A percentile compares a stretch with the other conserved stretches of the same genome.
These are phyloP conservation scores for Eleutherodactylus coqui DNA, from an alignment of 2,797 vertebrate species.

Conservation along the genomic window DNA sequence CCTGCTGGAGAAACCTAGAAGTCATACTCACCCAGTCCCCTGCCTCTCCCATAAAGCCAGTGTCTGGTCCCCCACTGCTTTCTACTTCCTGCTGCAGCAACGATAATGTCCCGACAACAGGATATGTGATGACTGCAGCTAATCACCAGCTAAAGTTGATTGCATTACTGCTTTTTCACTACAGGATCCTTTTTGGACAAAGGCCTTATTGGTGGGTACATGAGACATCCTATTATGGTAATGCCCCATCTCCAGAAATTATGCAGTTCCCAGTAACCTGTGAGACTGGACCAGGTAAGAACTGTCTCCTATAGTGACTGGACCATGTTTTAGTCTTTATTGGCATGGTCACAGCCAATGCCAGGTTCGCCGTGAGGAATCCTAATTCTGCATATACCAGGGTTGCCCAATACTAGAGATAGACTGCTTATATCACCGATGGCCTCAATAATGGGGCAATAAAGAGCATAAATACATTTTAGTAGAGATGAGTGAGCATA, in stretches of 20 bases:
- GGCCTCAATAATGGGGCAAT: too few species aligned
- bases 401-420: background rate
- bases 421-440: background rate
- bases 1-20: too few species aligned
- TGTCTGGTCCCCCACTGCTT: too few species aligned
- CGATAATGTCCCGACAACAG: too few species aligned
- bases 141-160: too few species aligned
- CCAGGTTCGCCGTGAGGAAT: background rate
- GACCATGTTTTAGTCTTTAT: background rate
- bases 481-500: too few species aligned
- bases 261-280: conserved; percentile 95
- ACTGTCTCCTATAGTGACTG: background rate
- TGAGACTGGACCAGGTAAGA: conserved; percentile 92
- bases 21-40: too few species aligned
- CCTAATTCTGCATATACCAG: background rate
- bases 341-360: background rate
- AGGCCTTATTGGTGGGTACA: conserved; percentile 98
- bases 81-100: too few species aligned
- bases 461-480: too few species aligned
- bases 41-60: too few species aligned
- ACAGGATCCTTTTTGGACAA: conserved; percentile 95
- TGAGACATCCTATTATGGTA: conserved; percentile 83
- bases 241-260: conserved; percentile 77
- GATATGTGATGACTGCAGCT: too few species aligned
- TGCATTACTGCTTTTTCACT: conserved; percentile 14